Percentiles rank a stretch among this genome's conserved stretches.
Evolutionary conservation across 2,888 invertebrate genomes (phyloP).

Genomic region (Chesias legatella): DNA sequence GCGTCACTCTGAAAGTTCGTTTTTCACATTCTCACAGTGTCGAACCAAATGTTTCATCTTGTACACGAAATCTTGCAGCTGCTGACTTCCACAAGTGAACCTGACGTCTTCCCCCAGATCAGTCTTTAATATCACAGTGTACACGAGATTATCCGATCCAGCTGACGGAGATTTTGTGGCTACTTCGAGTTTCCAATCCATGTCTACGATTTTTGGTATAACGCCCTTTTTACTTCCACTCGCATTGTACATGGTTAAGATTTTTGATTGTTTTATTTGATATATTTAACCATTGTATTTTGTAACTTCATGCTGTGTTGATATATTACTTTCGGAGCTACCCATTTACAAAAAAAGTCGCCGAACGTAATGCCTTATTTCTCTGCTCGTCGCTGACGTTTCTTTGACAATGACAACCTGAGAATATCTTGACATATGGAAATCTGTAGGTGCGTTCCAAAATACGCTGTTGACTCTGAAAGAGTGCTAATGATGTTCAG

Average conservation of each 20-base stretch:
- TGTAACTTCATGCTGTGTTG: no score
- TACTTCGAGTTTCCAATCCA: conserved; percentile 82
- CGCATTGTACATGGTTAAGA: conserved; percentile 34
- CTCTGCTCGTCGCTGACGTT: no score
- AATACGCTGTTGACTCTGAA: no score
- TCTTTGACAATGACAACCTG: no score
- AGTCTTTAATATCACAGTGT: conserved; percentile 65
- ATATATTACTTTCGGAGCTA: no score
- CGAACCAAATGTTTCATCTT: conserved; percentile 83
- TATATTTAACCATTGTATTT: no score
- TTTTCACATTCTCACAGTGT: conserved; percentile 80
- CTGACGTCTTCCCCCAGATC: conserved; percentile 68
- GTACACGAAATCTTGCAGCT: conserved; percentile 83
- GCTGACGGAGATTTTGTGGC: conserved; percentile 62
- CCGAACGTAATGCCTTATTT: no score
- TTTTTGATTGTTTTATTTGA: no score
- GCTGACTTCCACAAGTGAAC: conserved; percentile 82
- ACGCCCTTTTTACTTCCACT: conserved; percentile 37
- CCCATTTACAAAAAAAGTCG: no score
- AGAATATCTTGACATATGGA: no score
- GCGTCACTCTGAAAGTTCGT: conserved; percentile 43
- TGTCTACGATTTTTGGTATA: conserved; percentile 78
- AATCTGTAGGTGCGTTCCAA: no score
- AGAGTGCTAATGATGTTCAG: no score
- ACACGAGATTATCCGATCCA: conserved; percentile 65